Evolutionary conservation across 2,888 invertebrate species (phyloP), one percentile per base, ranked within the genome.

Genomic region (Abscondita cerata): DNA sequence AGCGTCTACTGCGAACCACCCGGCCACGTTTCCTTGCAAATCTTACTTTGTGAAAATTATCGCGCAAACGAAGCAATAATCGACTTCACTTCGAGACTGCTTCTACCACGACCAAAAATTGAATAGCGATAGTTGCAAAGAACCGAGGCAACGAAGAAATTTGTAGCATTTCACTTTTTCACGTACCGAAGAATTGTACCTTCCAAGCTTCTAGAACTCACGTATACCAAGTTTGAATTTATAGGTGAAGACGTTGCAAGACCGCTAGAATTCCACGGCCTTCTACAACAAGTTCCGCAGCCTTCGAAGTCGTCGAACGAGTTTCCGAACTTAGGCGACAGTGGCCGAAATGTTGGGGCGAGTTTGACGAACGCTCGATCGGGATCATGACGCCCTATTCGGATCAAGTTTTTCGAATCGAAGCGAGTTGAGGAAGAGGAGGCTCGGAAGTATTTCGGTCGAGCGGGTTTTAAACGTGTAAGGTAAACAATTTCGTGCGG

Each of bases 331-430:
- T 93, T 64, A 86, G 88, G 60, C 85, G 86, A 52, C 85, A 84
- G 41, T 93, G 93, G 93, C 93, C 93, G 0, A 33, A 63, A 6
- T 78, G 83, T 1, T 90, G 90, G 88, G 93, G 93, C 50, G 86
- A 88, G 65, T 85, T 89, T 51, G 86, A 87, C 68, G 92, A 92
- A 70, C 88, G 87, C 63, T 89, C 90, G 60, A 91, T 94, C 63
- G 93, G 93, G 1, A 90, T 94, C n/a, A 87, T 94, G 78, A 89
- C 92, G 0, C 92, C 92, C 0, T 94, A 93, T 77, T 86, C 90
- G 0, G 93, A 93, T 80, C 94, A 94, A 82, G 87, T 82, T 12
- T 86, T 87, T 69, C 83, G 90, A 65, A 92, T 94, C 65, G 93
- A 59, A 86, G 87, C 20, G 92, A 92, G 72, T 78, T 94, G 55